These are phyloP conservation scores for Aphis craccivora DNA, from an alignment of 1,140 invertebrate genomes.

Conservation along the genomic window DNA sequence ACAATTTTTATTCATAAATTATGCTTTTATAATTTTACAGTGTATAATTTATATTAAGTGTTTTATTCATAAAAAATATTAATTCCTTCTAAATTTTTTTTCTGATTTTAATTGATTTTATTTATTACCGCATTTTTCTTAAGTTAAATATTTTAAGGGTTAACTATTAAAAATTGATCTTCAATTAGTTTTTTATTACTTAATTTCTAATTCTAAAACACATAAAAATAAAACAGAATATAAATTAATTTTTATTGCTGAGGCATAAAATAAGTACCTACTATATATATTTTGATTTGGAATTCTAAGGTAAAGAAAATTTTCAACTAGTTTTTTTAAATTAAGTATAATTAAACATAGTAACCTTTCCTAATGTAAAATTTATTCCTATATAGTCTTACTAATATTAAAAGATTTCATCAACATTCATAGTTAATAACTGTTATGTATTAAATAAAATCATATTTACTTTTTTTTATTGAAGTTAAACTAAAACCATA, in stretches of 20 bases:
- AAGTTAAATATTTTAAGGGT: too few relatives aligned
- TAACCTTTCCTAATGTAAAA: not conserved
- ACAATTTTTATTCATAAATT: not conserved
- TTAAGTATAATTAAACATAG: not conserved
- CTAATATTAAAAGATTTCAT: not conserved
- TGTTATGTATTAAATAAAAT: too few relatives aligned
- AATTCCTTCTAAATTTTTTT: not conserved
- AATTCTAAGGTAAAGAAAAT: not conserved
- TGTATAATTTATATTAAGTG: not conserved
- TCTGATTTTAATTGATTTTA: too few relatives aligned
- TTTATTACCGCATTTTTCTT: too few relatives aligned
- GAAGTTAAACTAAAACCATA: too few relatives aligned
- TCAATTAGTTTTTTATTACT: too few relatives aligned
- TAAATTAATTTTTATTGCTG: not conserved
- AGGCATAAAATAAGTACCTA: not conserved
- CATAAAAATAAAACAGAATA: too few relatives aligned
- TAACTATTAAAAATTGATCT: too few relatives aligned
- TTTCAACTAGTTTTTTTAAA: not conserved
- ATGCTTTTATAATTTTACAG: not conserved
- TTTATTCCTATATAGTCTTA: too few relatives aligned
- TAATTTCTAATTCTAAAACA: not conserved
- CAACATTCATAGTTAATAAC: not conserved
- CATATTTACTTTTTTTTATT: too few relatives aligned
- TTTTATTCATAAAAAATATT: not conserved
- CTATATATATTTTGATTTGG: not conserved